These are phyloP conservation scores for Polydrusus tereticollis DNA, from an alignment of 2,888 invertebrate genomes.

Conservation along the genomic window DNA sequence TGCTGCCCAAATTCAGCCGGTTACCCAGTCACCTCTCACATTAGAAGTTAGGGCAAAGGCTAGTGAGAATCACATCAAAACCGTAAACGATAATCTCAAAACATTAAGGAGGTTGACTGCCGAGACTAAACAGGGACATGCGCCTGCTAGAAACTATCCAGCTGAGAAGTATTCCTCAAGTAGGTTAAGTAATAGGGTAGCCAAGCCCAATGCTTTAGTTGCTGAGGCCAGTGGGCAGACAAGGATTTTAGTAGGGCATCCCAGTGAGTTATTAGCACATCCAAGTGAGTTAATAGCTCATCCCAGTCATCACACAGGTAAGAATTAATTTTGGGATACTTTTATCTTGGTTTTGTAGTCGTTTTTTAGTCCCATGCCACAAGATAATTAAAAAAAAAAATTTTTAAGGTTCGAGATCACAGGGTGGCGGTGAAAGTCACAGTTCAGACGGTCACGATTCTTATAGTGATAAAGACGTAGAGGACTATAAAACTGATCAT, in stretches of 20 bases:
- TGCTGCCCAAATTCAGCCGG: neutral
- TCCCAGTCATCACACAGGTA: conserved; percentile 6
- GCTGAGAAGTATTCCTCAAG: neutral
- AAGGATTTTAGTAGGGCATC: neutral
- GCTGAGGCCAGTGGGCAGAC: conserved; percentile 3
- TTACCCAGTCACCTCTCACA: too few relatives aligned
- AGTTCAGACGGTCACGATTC: conserved; percentile 18
- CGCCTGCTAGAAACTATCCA: neutral
- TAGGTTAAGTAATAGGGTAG: neutral
- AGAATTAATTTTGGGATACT: neutral
- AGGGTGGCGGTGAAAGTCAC: conserved; percentile 27
- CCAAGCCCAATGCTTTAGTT: neutral
- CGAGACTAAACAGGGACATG: neutral
- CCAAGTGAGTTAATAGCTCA: neutral
- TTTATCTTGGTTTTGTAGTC: neutral
- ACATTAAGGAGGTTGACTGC: neutral
- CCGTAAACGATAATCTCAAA: neutral
- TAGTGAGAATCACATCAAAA: neutral
- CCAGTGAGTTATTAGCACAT: neutral
- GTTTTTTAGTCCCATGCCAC: too few relatives aligned
- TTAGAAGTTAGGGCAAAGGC: neutral
- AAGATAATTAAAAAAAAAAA: too few relatives aligned
- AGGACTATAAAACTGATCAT: conserved; percentile 71
- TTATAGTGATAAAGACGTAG: conserved; percentile 66
- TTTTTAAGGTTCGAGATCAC: conserved; percentile 20